These are phyloP conservation scores for Anadara kagoshimensis DNA, from an alignment of 1,140 invertebrate genomes.

Conservation along the genomic window DNA sequence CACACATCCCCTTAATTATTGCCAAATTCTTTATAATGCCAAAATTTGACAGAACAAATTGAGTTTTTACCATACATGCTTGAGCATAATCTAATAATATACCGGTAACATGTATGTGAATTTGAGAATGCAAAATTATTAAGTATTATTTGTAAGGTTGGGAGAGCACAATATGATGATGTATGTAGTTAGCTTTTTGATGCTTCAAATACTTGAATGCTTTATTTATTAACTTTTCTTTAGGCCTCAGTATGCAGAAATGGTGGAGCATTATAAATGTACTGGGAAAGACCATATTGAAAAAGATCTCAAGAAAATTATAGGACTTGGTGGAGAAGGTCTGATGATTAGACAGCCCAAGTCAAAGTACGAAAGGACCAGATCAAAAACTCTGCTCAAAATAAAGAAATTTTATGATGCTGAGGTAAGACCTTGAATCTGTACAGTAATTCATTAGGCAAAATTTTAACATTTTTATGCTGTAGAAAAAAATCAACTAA, in stretches of 20 bases:
- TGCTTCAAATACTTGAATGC: neutral
- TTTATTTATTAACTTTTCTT: slow-evolving; percentile 6
- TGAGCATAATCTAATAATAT: no score
- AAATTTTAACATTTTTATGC: no score
- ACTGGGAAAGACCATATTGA: slow-evolving; percentile 59
- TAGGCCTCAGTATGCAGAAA: slow-evolving; percentile 58
- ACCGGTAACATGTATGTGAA: no score
- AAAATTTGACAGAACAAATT: no score
- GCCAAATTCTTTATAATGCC: no score
- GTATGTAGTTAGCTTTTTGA: no score
- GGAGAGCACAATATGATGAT: no score
- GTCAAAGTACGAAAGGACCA: slow-evolving; percentile 62
- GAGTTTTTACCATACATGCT: no score
- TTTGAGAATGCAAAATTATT: no score
- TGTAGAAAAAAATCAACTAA: no score
- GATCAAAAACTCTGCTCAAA: slow-evolving; percentile 65
- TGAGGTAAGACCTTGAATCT: slow-evolving; percentile 49
- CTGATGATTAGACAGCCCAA: slow-evolving; percentile 67
- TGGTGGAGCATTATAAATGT: slow-evolving; percentile 62
- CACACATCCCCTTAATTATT: no score
- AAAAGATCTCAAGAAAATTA: slow-evolving; percentile 58
- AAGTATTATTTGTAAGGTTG: neutral
- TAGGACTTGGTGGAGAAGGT: slow-evolving; percentile 63
- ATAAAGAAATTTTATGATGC: slow-evolving; percentile 71
- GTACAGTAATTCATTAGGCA: no score